These are phyloP conservation scores for Ptycholaimellus sp. DNA, from an alignment of 2,888 invertebrate species.

Conservation along the genomic window DNA sequence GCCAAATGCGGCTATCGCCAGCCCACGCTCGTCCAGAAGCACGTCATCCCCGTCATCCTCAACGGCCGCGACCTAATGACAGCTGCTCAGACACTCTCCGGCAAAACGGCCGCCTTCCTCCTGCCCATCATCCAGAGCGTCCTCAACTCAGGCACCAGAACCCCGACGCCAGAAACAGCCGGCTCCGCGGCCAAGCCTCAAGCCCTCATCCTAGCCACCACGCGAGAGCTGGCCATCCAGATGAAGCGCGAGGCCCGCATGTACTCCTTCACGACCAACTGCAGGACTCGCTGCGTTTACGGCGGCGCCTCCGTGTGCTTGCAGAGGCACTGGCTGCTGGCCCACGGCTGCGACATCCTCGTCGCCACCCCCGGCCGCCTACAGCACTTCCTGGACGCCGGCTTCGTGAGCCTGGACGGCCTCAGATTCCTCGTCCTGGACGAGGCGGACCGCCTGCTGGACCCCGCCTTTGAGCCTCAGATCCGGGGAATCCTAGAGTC, in stretches of 20 bases:
- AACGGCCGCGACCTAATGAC: constrained; percentile 70
- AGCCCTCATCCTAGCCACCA: constrained; percentile 62
- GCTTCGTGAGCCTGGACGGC: constrained; percentile 4
- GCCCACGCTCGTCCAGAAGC: constrained; percentile 82
- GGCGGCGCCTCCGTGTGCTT: too few relatives aligned
- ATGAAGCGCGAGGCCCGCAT: constrained; percentile 60
- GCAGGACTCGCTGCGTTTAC: too few relatives aligned
- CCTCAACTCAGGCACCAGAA: too few relatives aligned
- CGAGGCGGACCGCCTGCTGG: constrained; percentile 45
- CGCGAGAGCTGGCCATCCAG: constrained; percentile 65
- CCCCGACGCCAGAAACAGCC: too few relatives aligned
- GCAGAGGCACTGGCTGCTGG: too few relatives aligned
- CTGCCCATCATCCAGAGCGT: constrained; percentile 13
- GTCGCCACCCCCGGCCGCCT: constrained; percentile 13
- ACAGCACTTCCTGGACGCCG: constrained; percentile 10
- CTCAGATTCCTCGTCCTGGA: constrained; percentile 41
- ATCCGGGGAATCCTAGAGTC: constrained; percentile 6
- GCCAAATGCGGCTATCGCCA: constrained; percentile 48
- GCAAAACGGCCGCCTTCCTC: constrained; percentile 45
- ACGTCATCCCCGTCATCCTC: constrained; percentile 58
- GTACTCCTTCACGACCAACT: constrained; percentile 41
- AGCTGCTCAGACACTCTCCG: constrained; percentile 91
- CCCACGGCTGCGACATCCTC: constrained; percentile 10
- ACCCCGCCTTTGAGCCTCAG: constrained; percentile 34
- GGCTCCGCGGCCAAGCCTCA: too few relatives aligned